Percentiles rank a stretch among this genome's conserved stretches.
Evolutionary conservation across 2,797 vertebrate species (phyloP).

Genomic region (Lutra lutra): DNA sequence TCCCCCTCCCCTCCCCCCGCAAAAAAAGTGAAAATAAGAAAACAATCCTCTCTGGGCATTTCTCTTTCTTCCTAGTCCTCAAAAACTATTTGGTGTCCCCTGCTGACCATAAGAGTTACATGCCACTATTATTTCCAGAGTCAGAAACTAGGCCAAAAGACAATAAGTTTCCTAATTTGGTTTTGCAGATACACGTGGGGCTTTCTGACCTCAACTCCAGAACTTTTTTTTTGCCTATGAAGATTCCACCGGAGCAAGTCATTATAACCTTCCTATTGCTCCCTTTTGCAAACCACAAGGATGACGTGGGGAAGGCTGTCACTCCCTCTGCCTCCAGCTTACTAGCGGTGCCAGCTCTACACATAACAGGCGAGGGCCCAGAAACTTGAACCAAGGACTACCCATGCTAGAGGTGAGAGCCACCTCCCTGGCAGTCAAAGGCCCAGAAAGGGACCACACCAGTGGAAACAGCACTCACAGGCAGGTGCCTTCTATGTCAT

Average conservation of each 20-base stretch:
- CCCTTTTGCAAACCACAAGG: background rate
- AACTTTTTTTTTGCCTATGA: background rate
- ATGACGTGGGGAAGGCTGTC: background rate
- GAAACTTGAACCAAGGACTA: background rate
- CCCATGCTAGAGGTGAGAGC: background rate
- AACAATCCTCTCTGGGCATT: background rate
- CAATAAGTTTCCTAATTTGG: background rate
- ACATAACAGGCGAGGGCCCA: background rate
- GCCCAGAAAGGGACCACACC: background rate
- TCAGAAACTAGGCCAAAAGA: background rate
- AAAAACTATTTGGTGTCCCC: constrained; percentile 74
- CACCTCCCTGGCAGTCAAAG: background rate
- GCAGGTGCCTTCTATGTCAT: background rate
- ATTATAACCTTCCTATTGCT: background rate
- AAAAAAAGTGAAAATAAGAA: background rate
- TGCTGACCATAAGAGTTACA: constrained; percentile 56
- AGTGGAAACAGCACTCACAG: background rate
- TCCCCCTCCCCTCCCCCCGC: too few relatives aligned
- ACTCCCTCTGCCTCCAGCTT: background rate
- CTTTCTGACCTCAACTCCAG: background rate
- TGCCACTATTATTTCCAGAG: background rate
- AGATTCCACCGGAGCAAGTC: background rate
- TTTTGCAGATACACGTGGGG: background rate
- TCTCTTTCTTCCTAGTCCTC: background rate
- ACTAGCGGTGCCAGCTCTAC: background rate